Conservation (phyloP, 2,888 invertebrate species). For the Cordilura impudica region DNA sequence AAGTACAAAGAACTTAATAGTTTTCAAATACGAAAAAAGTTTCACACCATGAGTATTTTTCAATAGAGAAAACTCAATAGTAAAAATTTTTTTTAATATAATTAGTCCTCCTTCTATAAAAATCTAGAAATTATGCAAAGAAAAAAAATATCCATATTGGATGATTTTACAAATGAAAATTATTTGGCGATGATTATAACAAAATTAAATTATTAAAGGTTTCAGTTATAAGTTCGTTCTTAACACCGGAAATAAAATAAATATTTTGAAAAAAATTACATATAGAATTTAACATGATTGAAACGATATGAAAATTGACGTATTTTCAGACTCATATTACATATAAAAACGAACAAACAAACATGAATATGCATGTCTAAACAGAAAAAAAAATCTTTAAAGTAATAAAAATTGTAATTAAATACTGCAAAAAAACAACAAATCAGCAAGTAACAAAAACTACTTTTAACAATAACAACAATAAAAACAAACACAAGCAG, state of each 20-base stretch:
- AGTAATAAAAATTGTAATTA: conserved; percentile 63
- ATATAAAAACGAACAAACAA: conserved; percentile 43
- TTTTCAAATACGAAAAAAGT: too few species aligned
- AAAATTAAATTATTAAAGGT: not conserved
- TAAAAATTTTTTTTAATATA: too few species aligned
- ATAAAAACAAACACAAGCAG: conserved; percentile 25
- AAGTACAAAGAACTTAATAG: too few species aligned
- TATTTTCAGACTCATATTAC: conserved; percentile 61
- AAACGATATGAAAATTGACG: conserved; percentile 58
- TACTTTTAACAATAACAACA: conserved; percentile 56
- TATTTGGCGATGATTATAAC: too few species aligned
- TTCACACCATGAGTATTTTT: too few species aligned
- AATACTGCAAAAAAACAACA: conserved; percentile 58
- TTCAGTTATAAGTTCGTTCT: not conserved
- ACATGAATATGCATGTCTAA: conserved; percentile 58
- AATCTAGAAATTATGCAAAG: too few species aligned
- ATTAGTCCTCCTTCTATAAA: too few species aligned
- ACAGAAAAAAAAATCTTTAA: conserved; percentile 48
- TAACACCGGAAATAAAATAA: conserved; percentile 52
- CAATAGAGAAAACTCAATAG: too few species aligned
- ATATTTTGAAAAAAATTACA: conserved; percentile 36
- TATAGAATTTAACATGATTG: conserved; percentile 57
- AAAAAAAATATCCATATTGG: too few species aligned
- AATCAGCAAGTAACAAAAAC: conserved; percentile 55
- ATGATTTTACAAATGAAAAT: too few species aligned